Percentiles rank a stretch among this genome's conserved stretches.
phyloP scores from a whole-genome alignment of 2,888 invertebrate genomes.

The Teleogryllus oceanicus region DNA sequence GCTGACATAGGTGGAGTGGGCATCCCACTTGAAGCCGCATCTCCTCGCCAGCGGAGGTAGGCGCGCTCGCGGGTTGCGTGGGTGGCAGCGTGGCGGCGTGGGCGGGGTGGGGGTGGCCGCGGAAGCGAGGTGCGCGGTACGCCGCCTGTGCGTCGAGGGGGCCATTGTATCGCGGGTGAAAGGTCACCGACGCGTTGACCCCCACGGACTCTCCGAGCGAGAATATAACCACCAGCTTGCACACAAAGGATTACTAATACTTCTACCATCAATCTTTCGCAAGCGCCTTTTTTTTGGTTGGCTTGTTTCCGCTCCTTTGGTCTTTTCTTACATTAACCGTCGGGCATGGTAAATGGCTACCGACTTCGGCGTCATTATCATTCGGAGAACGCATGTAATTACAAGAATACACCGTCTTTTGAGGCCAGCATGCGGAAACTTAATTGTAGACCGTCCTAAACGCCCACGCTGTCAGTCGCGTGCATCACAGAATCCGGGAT shows the following conservation, averaged over 20 bases:
- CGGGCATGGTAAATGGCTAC: neutral
- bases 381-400: neutral
- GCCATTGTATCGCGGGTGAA: neutral
- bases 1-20: too few species aligned
- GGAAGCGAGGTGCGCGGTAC: too few species aligned
- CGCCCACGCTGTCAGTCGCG: neutral
- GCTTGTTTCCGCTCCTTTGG: neutral
- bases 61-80: too few species aligned
- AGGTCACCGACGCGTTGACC: neutral
- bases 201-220: neutral
- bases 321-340: neutral
- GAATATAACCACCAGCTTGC: too few species aligned
- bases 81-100: too few species aligned
- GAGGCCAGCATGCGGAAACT: neutral
- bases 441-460: neutral
- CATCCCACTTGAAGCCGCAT: too few species aligned
- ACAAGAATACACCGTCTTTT: neutral
- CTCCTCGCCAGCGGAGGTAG: too few species aligned
- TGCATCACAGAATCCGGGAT: slow-evolving; percentile 18
- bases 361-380: slow-evolving; percentile 3
- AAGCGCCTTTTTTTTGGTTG: neutral
- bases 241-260: too few species aligned
- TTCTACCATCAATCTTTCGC: too few species aligned
- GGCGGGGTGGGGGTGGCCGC: too few species aligned
- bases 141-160: neutral